Evolutionary conservation across 2,888 invertebrate species (phyloP).

Genomic region (Harpalus rufipes): DNA sequence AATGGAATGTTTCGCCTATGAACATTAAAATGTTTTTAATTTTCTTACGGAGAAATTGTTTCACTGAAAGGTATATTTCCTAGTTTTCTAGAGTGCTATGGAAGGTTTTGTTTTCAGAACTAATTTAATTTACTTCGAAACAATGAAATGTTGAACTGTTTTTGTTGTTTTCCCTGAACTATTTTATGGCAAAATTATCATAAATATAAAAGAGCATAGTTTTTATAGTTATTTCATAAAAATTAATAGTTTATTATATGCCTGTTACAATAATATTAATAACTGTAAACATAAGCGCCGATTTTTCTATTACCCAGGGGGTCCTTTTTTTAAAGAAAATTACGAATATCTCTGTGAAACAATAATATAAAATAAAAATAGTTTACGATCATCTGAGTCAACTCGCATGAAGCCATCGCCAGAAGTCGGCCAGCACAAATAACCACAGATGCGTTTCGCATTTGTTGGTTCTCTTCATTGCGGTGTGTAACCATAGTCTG

Average conservation of each 20-base stretch:
- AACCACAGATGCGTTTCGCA: too few species aligned
- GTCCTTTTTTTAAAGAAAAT: too few species aligned
- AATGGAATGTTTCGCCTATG: background rate
- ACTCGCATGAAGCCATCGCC: too few species aligned
- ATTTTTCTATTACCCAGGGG: too few species aligned
- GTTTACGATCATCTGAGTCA: too few species aligned
- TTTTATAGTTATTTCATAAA: background rate
- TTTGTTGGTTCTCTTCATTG: too few species aligned
- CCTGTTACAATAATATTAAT: too few species aligned
- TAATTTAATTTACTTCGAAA: conserved; percentile 48
- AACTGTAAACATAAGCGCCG: too few species aligned
- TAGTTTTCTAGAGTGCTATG: conserved; percentile 28
- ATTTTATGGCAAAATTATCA: conserved; percentile 21
- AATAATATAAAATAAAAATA: too few species aligned
- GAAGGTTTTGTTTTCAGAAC: conserved; percentile 36
- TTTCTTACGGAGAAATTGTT: conserved; percentile 9
- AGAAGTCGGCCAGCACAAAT: too few species aligned
- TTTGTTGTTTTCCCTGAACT: conserved; percentile 30
- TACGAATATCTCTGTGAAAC: too few species aligned
- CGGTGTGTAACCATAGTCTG: too few species aligned
- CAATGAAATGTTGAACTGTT: conserved; percentile 56
- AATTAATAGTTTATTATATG: background rate
- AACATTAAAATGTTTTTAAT: background rate
- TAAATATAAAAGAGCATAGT: conserved; percentile 7
- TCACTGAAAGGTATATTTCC: conserved; percentile 5